Evolutionary conservation across 2,888 invertebrate genomes (phyloP).

Genomic region (Tigriopus californicus): DNA sequence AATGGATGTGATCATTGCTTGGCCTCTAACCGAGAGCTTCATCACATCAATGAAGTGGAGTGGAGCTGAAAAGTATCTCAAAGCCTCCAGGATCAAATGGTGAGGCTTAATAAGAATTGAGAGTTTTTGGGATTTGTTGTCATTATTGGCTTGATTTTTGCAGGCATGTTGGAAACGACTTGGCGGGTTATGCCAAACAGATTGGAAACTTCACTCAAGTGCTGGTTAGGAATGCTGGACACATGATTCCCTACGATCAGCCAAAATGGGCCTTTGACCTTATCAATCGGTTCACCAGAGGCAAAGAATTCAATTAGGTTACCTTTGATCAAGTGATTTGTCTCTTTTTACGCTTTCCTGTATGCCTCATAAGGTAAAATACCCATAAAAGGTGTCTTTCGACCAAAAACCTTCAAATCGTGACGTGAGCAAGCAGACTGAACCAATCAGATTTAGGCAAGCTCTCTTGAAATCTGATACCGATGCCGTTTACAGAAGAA

Average conservation of each 20-base stretch:
- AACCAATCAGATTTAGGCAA: no score
- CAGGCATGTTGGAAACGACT: slow-evolving; percentile 29
- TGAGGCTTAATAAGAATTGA: slow-evolving; percentile 24
- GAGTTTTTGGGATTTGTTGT: no score
- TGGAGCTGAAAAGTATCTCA: slow-evolving; percentile 43
- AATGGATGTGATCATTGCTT: slow-evolving; percentile 73
- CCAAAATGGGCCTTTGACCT: slow-evolving; percentile 55
- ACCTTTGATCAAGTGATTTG: no score
- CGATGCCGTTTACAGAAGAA: no score
- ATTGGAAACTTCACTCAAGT: slow-evolving; percentile 51
- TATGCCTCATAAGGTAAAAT: no score
- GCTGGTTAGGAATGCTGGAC: slow-evolving; percentile 56
- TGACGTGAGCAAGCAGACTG: no score
- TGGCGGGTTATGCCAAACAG: slow-evolving; percentile 56
- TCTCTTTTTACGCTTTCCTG: no score
- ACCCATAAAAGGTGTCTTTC: no score
- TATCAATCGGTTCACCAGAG: slow-evolving; percentile 45
- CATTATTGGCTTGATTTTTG: no score
- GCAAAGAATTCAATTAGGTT: slow-evolving; percentile 25
- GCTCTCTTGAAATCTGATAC: no score
- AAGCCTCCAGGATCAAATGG: slow-evolving; percentile 48
- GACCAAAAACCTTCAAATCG: no score
- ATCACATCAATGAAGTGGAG: slow-evolving; percentile 48
- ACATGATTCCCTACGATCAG: slow-evolving; percentile 61
- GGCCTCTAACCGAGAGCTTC: slow-evolving; percentile 62